These are phyloP conservation scores for Haliaeetus leucogaster DNA, from an alignment of 2,113 vertebrate genomes.

Conservation along the genomic window DNA sequence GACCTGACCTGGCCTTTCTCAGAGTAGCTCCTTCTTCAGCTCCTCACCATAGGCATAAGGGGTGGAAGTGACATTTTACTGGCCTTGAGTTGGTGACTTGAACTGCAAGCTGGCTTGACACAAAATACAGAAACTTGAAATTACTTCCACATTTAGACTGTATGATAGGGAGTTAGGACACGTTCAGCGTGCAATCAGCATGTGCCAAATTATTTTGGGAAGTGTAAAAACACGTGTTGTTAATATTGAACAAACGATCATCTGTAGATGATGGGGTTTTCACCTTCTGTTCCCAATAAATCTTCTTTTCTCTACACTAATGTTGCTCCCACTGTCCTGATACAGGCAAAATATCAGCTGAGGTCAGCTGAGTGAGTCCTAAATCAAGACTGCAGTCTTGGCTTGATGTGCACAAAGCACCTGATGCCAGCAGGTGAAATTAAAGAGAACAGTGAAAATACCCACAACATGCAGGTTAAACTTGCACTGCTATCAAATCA, in stretches of 20 bases:
- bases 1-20: background rate
- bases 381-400: background rate
- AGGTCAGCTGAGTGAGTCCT: background rate
- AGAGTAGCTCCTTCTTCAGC: background rate
- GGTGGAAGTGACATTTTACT: background rate
- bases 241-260: background rate
- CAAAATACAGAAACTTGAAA: background rate
- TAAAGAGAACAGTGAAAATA: constrained; percentile 17
- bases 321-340: background rate
- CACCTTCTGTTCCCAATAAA: background rate
- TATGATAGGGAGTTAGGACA: background rate
- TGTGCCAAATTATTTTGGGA: background rate
- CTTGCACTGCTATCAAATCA: constrained; percentile 10
- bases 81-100: background rate
- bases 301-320: background rate
- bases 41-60: background rate
- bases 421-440: background rate
- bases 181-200: background rate
- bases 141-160: background rate
- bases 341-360: background rate
- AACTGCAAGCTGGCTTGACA: background rate
- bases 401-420: background rate
- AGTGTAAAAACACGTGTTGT: background rate
- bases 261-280: background rate
- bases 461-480: background rate